A percentile compares a stretch with the other conserved stretches of the same genome.
Evolutionary conservation across 2,888 invertebrate genomes (phyloP).

Genomic region (Acronicta leporina): DNA sequence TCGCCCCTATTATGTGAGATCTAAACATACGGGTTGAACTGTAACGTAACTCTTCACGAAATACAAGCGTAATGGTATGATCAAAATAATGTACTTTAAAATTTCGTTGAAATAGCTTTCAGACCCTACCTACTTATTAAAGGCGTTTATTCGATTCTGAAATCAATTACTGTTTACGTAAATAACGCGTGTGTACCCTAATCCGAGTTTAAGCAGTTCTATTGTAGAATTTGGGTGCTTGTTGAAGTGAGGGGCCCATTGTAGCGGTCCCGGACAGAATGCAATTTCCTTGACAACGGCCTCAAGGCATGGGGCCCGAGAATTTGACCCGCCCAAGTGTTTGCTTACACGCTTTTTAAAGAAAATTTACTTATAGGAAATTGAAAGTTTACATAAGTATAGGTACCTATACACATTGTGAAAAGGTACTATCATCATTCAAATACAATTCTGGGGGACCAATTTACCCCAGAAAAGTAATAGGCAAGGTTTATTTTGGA

Average conservation of each 20-base stretch:
- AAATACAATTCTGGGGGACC: too few relatives aligned
- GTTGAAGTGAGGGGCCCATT: conserved; percentile 48
- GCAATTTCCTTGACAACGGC: conserved; percentile 83
- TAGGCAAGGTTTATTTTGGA: too few relatives aligned
- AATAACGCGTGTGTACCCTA: conserved; percentile 23
- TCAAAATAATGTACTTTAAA: too few relatives aligned
- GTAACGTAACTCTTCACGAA: too few relatives aligned
- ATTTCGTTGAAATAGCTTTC: too few relatives aligned
- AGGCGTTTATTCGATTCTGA: not conserved
- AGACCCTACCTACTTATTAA: not conserved
- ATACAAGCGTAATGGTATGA: too few relatives aligned
- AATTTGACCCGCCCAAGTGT: conserved; percentile 68
- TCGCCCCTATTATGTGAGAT: too few relatives aligned
- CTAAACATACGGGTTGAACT: too few relatives aligned
- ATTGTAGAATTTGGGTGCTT: conserved; percentile 60
- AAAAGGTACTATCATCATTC: too few relatives aligned
- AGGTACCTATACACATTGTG: too few relatives aligned
- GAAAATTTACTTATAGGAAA: conserved; percentile 4
- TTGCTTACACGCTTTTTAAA: conserved; percentile 51
- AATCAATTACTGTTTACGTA: conserved; percentile 10
- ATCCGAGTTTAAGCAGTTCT: conserved; percentile 50
- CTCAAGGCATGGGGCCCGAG: conserved; percentile 64
- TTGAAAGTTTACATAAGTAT: too few relatives aligned
- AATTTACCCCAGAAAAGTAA: too few relatives aligned
- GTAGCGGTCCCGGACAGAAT: conserved; percentile 71